A percentile compares a stretch with the other conserved stretches of the same genome.
Conservation (phyloP, 2,888 invertebrate genomes). For the Dinocampus coccinellae region DNA sequence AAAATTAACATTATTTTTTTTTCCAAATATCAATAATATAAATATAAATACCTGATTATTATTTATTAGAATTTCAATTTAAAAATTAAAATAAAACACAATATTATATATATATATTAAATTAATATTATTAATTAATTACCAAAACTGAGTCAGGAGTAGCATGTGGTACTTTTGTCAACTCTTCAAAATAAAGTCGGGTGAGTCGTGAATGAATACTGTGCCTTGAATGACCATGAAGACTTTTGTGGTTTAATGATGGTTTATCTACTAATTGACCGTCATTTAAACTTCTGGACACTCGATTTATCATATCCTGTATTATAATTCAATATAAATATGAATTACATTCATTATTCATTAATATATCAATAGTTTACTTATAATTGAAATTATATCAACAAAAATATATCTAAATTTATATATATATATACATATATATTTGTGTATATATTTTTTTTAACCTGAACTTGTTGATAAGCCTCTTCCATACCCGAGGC, state of each 20-base stretch:
- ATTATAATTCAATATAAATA: background rate
- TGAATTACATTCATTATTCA: background rate
- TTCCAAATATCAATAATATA: too few species aligned
- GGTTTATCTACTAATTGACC: conserved; percentile 49
- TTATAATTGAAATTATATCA: background rate
- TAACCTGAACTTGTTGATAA: conserved; percentile 66
- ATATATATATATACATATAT: background rate
- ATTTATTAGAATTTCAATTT: background rate
- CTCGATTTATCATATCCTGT: conserved; percentile 63
- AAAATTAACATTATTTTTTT: too few species aligned
- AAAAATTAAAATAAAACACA: conserved; percentile 1
- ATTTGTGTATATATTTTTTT: background rate
- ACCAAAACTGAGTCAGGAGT: conserved; percentile 67
- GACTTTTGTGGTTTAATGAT: conserved; percentile 51
- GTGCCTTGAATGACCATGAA: conserved; percentile 58
- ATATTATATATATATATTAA: background rate
- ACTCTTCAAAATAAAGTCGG: conserved; percentile 65
- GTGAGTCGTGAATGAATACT: conserved; percentile 67
- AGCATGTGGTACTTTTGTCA: conserved; percentile 65
- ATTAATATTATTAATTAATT: conserved; percentile 28
- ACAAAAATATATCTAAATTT: background rate
- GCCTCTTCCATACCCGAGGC: conserved; percentile 65
- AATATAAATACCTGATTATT: too few species aligned
- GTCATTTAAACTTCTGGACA: conserved; percentile 47
- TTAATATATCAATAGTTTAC: background rate